Conservation (phyloP, 2,113 vertebrate species). For the Entomyzon cyanotis region DNA sequence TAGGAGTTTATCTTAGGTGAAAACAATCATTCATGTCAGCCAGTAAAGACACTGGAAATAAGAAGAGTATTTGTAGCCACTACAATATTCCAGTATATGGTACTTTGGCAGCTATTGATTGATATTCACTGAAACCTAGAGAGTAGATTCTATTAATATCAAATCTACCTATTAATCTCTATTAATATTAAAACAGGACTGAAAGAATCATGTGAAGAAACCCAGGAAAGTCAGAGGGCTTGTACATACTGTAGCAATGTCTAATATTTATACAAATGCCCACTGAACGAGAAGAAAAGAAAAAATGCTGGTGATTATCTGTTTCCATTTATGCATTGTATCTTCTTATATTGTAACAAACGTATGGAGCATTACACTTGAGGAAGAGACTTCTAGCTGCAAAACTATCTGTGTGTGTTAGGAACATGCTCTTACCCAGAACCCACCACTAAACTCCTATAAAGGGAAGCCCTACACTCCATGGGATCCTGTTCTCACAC, state of each 20-base stretch:
- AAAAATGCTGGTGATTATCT: neutral
- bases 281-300: neutral
- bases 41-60: neutral
- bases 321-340: neutral
- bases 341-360: neutral
- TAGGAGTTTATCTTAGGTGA: slow-evolving; percentile 1
- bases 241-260: neutral
- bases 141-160: slow-evolving; percentile 31
- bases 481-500: neutral
- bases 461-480: neutral
- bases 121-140: slow-evolving; percentile 2
- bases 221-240: neutral
- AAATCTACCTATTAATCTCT: slow-evolving; percentile 10
- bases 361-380: accelerated
- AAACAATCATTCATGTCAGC: neutral
- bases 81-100: neutral
- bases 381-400: neutral
- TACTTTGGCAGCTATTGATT: slow-evolving; percentile 32
- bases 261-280: neutral
- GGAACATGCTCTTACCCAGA: neutral
- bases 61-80: neutral
- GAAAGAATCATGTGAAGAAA: neutral
- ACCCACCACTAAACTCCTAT: neutral
- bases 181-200: slow-evolving; percentile 37
- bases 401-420: neutral